Evolutionary conservation across 2,113 vertebrate genomes (phyloP).

Genomic region (Chrysemys picta): DNA sequence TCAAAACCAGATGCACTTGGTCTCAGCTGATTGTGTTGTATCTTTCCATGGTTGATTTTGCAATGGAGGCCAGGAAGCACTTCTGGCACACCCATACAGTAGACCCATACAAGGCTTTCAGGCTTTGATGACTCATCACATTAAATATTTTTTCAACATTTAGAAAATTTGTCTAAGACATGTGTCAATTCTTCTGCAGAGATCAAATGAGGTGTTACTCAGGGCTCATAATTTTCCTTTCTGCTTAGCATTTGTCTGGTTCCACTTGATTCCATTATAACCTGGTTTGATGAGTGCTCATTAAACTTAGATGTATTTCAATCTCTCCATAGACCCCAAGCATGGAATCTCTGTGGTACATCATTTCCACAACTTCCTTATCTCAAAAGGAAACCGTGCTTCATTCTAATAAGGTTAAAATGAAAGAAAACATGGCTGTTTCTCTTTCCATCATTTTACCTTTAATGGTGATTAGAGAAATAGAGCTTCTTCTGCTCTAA

Average conservation of each 20-base stretch:
- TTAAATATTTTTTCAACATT: background rate
- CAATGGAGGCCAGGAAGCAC: too few species aligned
- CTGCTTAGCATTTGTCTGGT: conserved; percentile 14
- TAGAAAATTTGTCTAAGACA: background rate
- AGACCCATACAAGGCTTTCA: background rate
- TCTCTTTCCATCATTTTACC: conserved; percentile 21
- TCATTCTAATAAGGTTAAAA: conserved; percentile 37
- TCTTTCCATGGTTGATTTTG: too few species aligned
- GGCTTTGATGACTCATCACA: accelerated
- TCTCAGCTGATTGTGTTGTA: background rate
- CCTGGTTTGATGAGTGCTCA: conserved; percentile 28
- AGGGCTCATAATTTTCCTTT: background rate
- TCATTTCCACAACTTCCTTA: background rate
- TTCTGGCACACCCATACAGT: too few species aligned
- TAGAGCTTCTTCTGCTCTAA: conserved; percentile 4
- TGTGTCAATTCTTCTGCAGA: background rate
- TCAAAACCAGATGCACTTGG: background rate
- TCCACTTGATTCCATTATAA: conserved; percentile 24
- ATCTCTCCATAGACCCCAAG: conserved; percentile 40
- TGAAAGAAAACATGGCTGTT: conserved; percentile 35
- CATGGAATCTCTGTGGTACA: background rate
- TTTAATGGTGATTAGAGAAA: conserved; percentile 31
- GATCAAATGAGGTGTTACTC: background rate
- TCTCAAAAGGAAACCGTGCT: background rate
- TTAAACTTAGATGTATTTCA: background rate